Evolutionary conservation across 2,797 vertebrate species (phyloP).

Genomic region (Micromesistius poutassou): DNA sequence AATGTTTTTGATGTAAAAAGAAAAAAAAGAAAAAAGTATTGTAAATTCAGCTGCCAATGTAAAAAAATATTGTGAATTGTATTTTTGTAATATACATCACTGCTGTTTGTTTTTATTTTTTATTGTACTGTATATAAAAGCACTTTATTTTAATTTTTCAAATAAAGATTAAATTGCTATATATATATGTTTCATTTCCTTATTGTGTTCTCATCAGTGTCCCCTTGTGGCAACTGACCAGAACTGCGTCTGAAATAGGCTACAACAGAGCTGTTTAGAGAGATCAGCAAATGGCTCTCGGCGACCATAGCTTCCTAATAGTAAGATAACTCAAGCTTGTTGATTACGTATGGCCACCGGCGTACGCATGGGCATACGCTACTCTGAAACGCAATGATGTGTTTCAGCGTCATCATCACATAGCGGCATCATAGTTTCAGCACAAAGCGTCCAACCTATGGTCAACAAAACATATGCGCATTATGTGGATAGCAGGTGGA

Average conservation of each 20-base stretch:
- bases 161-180: conserved; percentile 73
- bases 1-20: conserved; percentile 68
- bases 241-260: background rate
- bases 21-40: conserved; percentile 69
- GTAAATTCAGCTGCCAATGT: conserved; percentile 80
- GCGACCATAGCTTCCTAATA: background rate
- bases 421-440: background rate
- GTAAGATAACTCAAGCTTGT: background rate
- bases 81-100: conserved; percentile 78
- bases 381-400: background rate
- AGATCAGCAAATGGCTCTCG: too few relatives aligned
- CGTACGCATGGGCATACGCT: background rate
- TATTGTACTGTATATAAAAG: conserved; percentile 79
- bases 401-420: background rate
- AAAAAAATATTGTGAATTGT: conserved; percentile 76
- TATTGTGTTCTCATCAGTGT: conserved; percentile 10
- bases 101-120: conserved; percentile 69
- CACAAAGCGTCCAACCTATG: background rate
- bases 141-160: conserved; percentile 84
- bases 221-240: conserved; percentile 16
- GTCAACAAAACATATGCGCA: background rate
- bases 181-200: conserved; percentile 43
- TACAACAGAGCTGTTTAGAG: background rate
- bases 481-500: background rate
- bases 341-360: too few relatives aligned